Conservation (phyloP, 2,888 invertebrate genomes). For the Coecobrya sp. region DNA sequence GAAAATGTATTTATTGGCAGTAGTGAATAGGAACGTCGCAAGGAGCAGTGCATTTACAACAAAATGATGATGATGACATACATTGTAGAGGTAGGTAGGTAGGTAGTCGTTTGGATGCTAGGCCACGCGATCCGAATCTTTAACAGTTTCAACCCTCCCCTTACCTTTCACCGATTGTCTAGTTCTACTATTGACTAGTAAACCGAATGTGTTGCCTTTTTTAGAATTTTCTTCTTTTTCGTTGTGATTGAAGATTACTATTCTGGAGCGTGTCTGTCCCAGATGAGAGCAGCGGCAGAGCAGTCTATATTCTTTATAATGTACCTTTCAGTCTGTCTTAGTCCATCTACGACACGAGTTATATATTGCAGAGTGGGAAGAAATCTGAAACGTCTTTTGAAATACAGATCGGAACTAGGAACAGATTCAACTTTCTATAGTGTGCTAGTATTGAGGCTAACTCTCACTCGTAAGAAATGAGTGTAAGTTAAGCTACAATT, state of each 20-base stretch:
- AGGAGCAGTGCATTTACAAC: slow-evolving; percentile 40
- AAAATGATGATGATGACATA: slow-evolving; percentile 53
- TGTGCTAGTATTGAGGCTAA: neutral
- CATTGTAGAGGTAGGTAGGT: slow-evolving; percentile 2
- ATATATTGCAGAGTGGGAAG: neutral
- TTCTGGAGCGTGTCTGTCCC: slow-evolving; percentile 64
- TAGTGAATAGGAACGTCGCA: neutral
- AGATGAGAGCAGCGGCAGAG: slow-evolving; percentile 53
- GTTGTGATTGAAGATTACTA: slow-evolving; percentile 76
- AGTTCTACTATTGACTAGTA: neutral
- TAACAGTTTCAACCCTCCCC: slow-evolving; percentile 71
- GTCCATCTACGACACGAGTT: neutral
- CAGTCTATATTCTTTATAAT: slow-evolving; percentile 1
- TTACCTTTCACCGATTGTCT: slow-evolving; percentile 77
- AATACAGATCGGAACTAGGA: slow-evolving; percentile 1
- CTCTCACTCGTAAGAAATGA: neutral
- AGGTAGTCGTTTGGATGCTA: slow-evolving; percentile 65
- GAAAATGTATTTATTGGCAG: neutral
- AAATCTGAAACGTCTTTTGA: slow-evolving; percentile 9
- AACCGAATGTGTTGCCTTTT: slow-evolving; percentile 56
- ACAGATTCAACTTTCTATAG: neutral
- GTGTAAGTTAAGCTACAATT: neutral
- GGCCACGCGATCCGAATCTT: slow-evolving; percentile 74
- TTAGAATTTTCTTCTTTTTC: neutral
- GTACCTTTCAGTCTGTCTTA: neutral